Evolutionary conservation across 1,140 invertebrate genomes (phyloP).

Genomic region (Platorchestia sp.): DNA sequence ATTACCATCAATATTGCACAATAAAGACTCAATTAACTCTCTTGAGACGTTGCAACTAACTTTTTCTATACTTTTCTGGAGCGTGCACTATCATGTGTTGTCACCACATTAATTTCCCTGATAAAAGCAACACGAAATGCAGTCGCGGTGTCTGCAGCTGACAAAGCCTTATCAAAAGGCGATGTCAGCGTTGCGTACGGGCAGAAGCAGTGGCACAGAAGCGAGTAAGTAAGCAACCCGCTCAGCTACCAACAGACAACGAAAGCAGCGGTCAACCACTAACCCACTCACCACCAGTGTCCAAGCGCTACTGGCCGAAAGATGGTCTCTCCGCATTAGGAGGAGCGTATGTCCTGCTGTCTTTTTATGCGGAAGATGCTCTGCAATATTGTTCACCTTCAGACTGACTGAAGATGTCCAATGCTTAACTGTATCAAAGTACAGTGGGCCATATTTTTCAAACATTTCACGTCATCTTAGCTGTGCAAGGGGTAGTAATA

Average conservation of each 20-base stretch:
- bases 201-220: slow-evolving; percentile 5
- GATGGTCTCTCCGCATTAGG: background rate
- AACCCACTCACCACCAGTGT: background rate
- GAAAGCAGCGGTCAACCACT: background rate
- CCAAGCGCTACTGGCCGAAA: background rate
- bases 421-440: background rate
- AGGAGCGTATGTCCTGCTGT: background rate
- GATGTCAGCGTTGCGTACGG: background rate
- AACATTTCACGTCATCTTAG: no score
- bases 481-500: no score
- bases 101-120: background rate
- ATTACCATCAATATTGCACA: background rate
- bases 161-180: background rate
- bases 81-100: background rate
- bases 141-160: background rate
- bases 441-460: no score
- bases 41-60: background rate
- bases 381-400: background rate
- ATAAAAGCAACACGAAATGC: background rate
- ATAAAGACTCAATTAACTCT: background rate
- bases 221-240: background rate
- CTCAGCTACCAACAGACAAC: background rate
- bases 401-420: background rate
- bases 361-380: background rate
- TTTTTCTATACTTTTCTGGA: background rate